These are phyloP conservation scores for Ommatoiulus sabulosus DNA, from an alignment of 2,888 invertebrate species.

Conservation along the genomic window DNA sequence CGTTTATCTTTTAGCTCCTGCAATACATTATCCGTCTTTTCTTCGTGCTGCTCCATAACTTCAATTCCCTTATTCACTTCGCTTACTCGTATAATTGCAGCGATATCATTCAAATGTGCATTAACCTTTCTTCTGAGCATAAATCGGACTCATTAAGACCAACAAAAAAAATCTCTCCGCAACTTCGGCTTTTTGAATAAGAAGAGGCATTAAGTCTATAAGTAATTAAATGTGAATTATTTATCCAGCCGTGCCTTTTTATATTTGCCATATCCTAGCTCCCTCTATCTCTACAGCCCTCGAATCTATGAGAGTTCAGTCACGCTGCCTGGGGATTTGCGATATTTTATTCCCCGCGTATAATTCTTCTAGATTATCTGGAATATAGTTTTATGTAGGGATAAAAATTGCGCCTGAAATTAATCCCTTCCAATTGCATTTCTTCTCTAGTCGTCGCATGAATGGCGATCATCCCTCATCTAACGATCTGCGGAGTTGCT, in stretches of 20 bases:
- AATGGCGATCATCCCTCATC: neutral
- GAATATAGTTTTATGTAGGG: neutral
- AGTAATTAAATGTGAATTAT: conserved; percentile 45
- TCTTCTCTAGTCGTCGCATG: neutral
- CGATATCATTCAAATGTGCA: conserved; percentile 38
- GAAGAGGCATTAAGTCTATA: neutral
- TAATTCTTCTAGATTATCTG: conserved; percentile 31
- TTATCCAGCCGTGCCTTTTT: neutral
- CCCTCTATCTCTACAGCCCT: neutral
- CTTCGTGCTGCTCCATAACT: neutral
- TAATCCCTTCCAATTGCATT: neutral
- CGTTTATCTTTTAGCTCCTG: conserved; percentile 20
- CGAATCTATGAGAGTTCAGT: neutral
- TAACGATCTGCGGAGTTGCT: neutral
- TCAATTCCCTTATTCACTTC: conserved; percentile 17
- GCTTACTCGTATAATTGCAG: conserved; percentile 22
- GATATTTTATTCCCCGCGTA: neutral
- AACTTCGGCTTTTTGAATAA: neutral
- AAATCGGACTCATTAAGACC: conserved; percentile 37
- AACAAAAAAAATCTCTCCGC: neutral
- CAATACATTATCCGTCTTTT: conserved; percentile 37
- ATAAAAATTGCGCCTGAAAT: conserved; percentile 17
- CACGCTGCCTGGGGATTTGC: neutral
- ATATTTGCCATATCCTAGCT: neutral
- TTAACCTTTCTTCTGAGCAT: conserved; percentile 21